Conservation (phyloP, 2,113 vertebrate genomes). For the Leucoraja erinaceus region DNA sequence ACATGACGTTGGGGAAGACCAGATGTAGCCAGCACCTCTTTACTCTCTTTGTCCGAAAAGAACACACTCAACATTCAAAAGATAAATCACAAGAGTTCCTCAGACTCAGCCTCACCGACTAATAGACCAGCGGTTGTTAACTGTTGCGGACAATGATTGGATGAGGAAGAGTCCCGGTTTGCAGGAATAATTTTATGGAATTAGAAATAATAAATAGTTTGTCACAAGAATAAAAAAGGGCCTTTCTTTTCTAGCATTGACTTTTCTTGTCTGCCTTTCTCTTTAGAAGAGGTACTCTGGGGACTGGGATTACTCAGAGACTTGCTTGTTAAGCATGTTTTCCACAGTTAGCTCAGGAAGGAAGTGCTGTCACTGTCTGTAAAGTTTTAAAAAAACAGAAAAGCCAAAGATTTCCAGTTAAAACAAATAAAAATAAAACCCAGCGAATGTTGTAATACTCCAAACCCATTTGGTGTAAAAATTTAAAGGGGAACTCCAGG, state of each 20-base stretch:
- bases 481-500: not conserved
- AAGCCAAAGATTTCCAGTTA: slow-evolving; percentile 35
- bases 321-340: slow-evolving; percentile 35
- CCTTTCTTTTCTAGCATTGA: not conserved
- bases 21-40: not conserved
- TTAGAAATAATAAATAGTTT: slow-evolving; percentile 4
- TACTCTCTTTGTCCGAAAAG: not conserved
- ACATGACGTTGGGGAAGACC: not conserved
- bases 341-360: slow-evolving; percentile 30
- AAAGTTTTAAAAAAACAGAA: slow-evolving; percentile 31
- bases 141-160: not conserved
- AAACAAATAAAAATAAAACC: slow-evolving; percentile 34
- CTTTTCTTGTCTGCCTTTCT: slow-evolving; percentile 24
- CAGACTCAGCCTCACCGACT: not conserved
- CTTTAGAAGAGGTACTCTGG: slow-evolving; percentile 3
- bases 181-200: not conserved
- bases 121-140: not conserved
- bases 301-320: slow-evolving; percentile 8
- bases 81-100: not conserved
- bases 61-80: not conserved
- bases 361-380: slow-evolving; percentile 33
- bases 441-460: slow-evolving; percentile 19
- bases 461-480: not conserved
- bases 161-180: not conserved
- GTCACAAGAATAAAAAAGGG: not conserved